phyloP scores from a whole-genome alignment of 35 echinoderm and acorn worm genomes.

The Diadema setosum region DNA sequence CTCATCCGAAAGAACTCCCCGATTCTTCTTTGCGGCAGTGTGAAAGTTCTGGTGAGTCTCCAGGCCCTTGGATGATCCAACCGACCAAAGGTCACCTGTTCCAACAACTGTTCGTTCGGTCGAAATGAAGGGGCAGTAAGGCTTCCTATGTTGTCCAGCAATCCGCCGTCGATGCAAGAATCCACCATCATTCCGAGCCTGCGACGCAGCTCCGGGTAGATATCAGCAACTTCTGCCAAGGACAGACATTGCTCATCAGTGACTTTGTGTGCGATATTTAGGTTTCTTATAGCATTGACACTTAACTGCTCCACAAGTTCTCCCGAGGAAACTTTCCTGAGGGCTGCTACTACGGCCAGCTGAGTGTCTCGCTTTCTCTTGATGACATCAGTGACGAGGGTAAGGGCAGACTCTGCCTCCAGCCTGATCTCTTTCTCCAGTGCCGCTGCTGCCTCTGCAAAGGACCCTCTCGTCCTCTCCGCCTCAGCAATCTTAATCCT shows the following conservation, averaged over 20 bases:
- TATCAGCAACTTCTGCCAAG: not conserved
- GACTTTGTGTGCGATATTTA: not conserved
- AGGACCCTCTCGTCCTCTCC: not conserved
- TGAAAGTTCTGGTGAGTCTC: not conserved
- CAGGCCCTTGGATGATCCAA: not conserved
- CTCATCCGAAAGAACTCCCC: not conserved
- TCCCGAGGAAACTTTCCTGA: not conserved
- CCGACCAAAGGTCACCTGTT: not conserved
- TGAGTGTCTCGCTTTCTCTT: not conserved
- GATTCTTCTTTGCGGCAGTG: not conserved
- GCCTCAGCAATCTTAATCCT: not conserved
- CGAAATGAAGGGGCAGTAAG: not conserved
- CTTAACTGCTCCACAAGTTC: not conserved
- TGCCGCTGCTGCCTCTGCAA: not conserved
- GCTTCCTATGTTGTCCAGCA: not conserved
- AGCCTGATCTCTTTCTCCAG: not conserved
- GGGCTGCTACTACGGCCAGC: not conserved
- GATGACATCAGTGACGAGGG: not conserved
- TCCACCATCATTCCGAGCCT: not conserved
- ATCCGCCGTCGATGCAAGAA: not conserved
- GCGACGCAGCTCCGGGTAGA: not conserved
- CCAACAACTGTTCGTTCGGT: not conserved
- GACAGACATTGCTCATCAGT: not conserved
- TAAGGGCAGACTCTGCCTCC: not conserved
- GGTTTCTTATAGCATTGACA: not conserved